A percentile compares a stretch with the other conserved stretches of the same genome.
phyloP scores from a whole-genome alignment of 1,140 invertebrate genomes.

The Myzus persicae region DNA sequence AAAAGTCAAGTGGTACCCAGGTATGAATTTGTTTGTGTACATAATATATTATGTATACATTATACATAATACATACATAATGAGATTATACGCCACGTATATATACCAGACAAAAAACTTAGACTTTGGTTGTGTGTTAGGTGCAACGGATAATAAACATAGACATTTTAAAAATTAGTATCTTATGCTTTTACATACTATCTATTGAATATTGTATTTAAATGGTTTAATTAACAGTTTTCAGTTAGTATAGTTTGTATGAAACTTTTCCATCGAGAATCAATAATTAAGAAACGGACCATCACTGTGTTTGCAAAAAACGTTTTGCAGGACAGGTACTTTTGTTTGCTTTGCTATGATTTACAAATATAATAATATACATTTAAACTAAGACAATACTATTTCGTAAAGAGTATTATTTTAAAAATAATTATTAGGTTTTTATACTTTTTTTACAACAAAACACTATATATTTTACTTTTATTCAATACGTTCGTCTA shows the following conservation, averaged over 20 bases:
- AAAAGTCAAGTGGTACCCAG: not conserved
- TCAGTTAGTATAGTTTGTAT: not conserved
- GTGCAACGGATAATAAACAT: not conserved
- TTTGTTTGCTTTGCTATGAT: not conserved
- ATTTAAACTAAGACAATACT: not conserved
- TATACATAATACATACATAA: not conserved
- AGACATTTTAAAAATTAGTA: not conserved
- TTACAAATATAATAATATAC: not conserved
- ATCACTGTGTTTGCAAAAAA: not conserved
- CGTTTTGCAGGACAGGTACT: not conserved
- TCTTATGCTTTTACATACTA: not conserved
- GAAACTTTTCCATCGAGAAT: not conserved
- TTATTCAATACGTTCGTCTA: not conserved
- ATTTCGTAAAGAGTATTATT: not conserved
- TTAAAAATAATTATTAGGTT: not conserved
- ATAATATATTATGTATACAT: not conserved
- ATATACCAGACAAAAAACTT: not conserved
- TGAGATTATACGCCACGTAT: not conserved
- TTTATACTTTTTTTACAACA: not conserved
- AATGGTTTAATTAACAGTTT: not conserved
- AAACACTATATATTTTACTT: not conserved
- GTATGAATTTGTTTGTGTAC: not conserved
- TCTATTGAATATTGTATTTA: not conserved
- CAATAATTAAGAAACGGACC: not conserved
- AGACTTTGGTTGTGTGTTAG: not conserved